These are phyloP conservation scores for Anableps anableps DNA, from an alignment of 2,797 vertebrate species.

Conservation along the genomic window DNA sequence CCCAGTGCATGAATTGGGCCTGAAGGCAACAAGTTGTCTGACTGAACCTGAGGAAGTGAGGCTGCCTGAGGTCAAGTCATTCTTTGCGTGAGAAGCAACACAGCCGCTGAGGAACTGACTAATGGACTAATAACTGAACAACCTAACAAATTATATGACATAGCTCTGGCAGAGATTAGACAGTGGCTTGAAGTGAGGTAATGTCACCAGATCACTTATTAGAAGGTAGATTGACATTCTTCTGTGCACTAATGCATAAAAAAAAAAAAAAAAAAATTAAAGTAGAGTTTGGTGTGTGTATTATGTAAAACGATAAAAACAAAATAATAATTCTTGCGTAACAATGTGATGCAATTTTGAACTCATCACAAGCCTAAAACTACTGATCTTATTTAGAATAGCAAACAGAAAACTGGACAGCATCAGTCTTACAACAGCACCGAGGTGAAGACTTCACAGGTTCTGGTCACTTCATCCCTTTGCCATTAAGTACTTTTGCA, in stretches of 20 bases:
- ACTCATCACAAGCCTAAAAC: not conserved
- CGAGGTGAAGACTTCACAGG: not conserved
- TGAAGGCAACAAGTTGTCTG: slow-evolving; percentile 44
- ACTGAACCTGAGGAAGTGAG: slow-evolving; percentile 60
- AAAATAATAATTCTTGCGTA: not conserved
- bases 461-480: not conserved
- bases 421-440: not conserved
- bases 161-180: not conserved
- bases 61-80: slow-evolving; percentile 66
- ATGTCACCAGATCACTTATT: not conserved
- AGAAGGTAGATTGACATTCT: not conserved
- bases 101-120: slow-evolving; percentile 24
- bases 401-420: not conserved
- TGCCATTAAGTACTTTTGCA: too few relatives aligned
- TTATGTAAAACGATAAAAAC: not conserved
- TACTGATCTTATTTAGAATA: not conserved
- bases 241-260: not conserved
- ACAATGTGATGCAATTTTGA: not conserved
- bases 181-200: not conserved
- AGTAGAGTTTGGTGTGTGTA: not conserved
- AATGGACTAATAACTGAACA: slow-evolving; percentile 11
- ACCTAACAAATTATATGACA: slow-evolving; percentile 12
- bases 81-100: slow-evolving; percentile 74
- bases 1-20: slow-evolving; percentile 22
- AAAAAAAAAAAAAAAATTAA: not conserved